Conservation (phyloP, 2,888 invertebrate genomes). For the Cylindroiulus punctatus region DNA sequence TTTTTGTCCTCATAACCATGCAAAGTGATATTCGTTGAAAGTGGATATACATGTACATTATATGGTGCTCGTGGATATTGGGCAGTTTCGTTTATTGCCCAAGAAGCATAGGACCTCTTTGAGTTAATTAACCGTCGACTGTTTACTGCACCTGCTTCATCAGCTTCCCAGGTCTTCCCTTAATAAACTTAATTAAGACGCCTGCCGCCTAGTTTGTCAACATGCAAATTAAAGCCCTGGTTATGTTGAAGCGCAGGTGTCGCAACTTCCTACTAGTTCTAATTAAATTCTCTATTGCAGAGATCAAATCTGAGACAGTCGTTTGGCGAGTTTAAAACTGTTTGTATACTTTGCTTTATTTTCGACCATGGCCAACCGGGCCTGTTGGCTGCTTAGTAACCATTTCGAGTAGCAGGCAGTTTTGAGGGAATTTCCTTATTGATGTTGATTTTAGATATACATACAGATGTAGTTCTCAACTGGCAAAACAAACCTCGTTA, state of each 20-base stretch:
- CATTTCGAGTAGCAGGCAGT: background rate
- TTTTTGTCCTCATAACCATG: background rate
- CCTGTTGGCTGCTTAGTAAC: background rate
- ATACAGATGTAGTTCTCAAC: background rate
- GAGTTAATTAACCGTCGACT: background rate
- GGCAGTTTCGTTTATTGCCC: background rate
- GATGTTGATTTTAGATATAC: background rate
- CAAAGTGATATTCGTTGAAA: background rate
- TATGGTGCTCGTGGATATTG: background rate
- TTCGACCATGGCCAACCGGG: background rate
- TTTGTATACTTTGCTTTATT: background rate
- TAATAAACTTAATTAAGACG: slow-evolving; percentile 30
- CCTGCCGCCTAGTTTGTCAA: background rate
- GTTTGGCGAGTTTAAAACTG: background rate
- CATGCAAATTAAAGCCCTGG: background rate
- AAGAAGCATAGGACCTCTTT: background rate
- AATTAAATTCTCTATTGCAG: slow-evolving; percentile 17
- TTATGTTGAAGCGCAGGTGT: slow-evolving; percentile 7
- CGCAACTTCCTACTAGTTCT: background rate
- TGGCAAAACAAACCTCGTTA: background rate
- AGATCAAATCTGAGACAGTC: background rate
- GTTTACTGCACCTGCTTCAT: background rate
- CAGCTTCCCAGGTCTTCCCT: background rate
- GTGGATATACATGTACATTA: too few species aligned
- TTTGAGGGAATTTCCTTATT: background rate